A percentile compares a stretch with the other conserved stretches of the same genome.
Conservation (phyloP, 2,888 invertebrate species). For the Megamerina dolium region DNA sequence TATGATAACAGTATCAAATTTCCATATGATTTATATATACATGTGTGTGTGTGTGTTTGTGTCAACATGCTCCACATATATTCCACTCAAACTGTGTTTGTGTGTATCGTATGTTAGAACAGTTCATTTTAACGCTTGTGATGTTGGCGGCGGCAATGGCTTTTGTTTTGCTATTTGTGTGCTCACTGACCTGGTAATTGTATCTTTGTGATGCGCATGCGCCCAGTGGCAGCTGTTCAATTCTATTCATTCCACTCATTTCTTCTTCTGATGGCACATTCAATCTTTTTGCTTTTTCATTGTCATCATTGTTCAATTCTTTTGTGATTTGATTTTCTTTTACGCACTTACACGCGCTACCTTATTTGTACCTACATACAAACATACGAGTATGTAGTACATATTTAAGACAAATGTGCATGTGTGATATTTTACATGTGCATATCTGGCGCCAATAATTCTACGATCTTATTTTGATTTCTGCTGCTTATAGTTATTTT, state of each 20-base stretch:
- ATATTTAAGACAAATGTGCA: no score
- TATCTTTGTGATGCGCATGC: conserved; percentile 18
- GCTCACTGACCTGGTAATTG: conserved; percentile 38
- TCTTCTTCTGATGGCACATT: conserved; percentile 11
- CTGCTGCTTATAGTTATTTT: conserved; percentile 15
- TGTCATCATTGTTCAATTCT: conserved; percentile 1
- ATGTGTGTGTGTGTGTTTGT: conserved; percentile 6
- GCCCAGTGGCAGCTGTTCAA: conserved; percentile 19
- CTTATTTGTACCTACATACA: no score
- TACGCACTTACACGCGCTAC: no score
- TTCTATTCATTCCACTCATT: conserved; percentile 15
- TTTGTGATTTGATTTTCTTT: conserved; percentile 8
- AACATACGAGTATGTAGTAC: no score
- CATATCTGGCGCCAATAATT: conserved; percentile 42
- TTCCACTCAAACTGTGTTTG: no score
- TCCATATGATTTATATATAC: conserved; percentile 20
- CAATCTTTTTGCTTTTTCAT: background rate
- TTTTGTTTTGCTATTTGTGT: conserved; percentile 18
- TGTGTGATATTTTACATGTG: conserved; percentile 15
- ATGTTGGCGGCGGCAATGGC: conserved; percentile 1
- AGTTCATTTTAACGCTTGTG: no score
- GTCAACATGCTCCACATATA: no score
- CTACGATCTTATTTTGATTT: conserved; percentile 35
- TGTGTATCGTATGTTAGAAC: no score
- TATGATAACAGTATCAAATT: conserved; percentile 36